These are phyloP conservation scores for Phymastichus coffea DNA, from an alignment of 1,140 invertebrate genomes.

Conservation along the genomic window DNA sequence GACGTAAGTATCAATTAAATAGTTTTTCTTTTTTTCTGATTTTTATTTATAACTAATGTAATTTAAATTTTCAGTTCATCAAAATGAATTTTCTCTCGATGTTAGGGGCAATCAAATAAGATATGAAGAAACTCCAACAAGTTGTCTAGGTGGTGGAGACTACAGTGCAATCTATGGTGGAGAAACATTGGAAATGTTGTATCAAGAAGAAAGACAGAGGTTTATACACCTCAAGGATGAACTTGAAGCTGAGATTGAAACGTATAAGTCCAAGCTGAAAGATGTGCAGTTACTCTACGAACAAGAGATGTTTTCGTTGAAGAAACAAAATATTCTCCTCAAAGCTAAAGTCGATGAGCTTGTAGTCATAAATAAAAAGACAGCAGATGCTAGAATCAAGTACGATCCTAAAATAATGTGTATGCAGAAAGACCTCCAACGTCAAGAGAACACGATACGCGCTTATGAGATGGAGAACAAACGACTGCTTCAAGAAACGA, in stretches of 20 bases:
- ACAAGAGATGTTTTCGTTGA: slow-evolving; percentile 48
- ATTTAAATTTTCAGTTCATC: slow-evolving; percentile 1
- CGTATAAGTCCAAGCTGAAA: slow-evolving; percentile 49
- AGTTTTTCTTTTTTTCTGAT: background rate
- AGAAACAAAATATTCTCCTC: slow-evolving; percentile 52
- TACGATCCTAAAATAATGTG: slow-evolving; percentile 37
- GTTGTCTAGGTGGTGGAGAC: slow-evolving; percentile 40
- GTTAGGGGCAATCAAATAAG: slow-evolving; percentile 26
- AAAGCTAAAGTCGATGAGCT: slow-evolving; percentile 49
- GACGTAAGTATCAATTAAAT: slow-evolving; percentile 9
- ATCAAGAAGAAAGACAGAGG: slow-evolving; percentile 48
- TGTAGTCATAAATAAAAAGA: slow-evolving; percentile 34
- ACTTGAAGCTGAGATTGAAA: slow-evolving; percentile 45
- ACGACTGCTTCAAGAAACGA: slow-evolving; percentile 44
- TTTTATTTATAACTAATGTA: background rate
- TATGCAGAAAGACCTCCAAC: slow-evolving; percentile 47
- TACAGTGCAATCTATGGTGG: slow-evolving; percentile 31
- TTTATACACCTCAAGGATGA: slow-evolving; percentile 46
- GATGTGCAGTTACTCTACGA: slow-evolving; percentile 48
- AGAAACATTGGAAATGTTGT: slow-evolving; percentile 42
- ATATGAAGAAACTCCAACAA: slow-evolving; percentile 24
- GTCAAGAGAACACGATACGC: slow-evolving; percentile 46
- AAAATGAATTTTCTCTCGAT: slow-evolving; percentile 3
- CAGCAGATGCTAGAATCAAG: slow-evolving; percentile 18
- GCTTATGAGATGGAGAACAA: slow-evolving; percentile 52